Evolutionary conservation across 2,113 vertebrate genomes (phyloP).

Genomic region (Oenanthe melanoleuca): DNA sequence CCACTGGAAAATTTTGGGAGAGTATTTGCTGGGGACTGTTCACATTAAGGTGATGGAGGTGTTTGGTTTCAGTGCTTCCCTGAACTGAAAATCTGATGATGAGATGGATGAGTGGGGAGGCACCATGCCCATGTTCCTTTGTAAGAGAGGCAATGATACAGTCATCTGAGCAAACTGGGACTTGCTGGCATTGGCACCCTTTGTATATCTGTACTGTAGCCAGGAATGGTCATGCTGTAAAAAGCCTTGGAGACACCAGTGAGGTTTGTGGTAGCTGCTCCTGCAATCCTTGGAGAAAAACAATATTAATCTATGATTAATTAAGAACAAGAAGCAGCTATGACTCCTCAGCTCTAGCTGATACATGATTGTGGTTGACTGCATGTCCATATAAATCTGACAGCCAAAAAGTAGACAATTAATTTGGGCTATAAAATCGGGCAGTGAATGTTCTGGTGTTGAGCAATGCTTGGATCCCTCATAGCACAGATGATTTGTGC

Average conservation of each 20-base stretch:
- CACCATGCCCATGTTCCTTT: accelerated
- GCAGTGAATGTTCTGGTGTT: background rate
- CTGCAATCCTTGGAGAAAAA: background rate
- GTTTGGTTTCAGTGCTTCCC: background rate
- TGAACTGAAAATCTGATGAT: background rate
- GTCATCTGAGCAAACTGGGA: background rate
- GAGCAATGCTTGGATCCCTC: background rate
- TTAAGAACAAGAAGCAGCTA: background rate
- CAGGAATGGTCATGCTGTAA: background rate
- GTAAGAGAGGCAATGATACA: accelerated
- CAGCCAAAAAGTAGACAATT: background rate
- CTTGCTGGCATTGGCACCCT: background rate
- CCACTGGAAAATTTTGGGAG: background rate
- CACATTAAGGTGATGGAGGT: accelerated
- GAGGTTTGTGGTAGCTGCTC: background rate
- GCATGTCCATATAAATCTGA: background rate
- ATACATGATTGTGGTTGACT: background rate
- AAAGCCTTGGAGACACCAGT: background rate
- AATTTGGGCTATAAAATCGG: background rate
- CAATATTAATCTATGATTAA: background rate
- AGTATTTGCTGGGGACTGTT: background rate
- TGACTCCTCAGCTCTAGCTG: background rate
- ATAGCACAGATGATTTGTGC: background rate
- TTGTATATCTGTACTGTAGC: accelerated
- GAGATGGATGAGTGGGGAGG: background rate